These are phyloP conservation scores for Eulemur macaco DNA, from an alignment of 2,113 vertebrate genomes.

Conservation along the genomic window DNA sequence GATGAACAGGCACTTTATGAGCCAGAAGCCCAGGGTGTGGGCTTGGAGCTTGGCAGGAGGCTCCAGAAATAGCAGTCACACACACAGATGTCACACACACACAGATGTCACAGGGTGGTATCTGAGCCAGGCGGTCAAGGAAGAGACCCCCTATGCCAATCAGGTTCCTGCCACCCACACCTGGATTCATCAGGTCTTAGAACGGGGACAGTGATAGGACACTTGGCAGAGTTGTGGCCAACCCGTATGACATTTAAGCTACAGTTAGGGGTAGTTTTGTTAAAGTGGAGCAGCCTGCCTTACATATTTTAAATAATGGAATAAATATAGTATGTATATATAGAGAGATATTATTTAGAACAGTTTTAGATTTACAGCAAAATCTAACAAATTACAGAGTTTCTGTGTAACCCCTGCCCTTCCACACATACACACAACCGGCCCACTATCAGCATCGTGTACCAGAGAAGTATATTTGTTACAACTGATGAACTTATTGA, in stretches of 20 bases:
- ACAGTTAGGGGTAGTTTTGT: not conserved
- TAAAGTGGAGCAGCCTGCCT: not conserved
- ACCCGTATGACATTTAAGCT: not conserved
- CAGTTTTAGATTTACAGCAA: not conserved
- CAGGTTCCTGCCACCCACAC: not conserved
- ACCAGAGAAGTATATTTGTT: not conserved
- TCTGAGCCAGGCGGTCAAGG: not conserved
- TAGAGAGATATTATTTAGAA: not conserved
- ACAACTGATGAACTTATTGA: not conserved
- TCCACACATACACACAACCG: too few relatives aligned
- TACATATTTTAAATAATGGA: not conserved
- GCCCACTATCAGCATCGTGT: not conserved
- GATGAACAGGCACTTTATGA: not conserved
- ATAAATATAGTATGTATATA: too few relatives aligned
- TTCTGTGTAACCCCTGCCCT: not conserved
- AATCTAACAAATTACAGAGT: not conserved
- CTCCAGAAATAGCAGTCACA: constrained; percentile 13
- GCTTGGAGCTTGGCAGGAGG: not conserved
- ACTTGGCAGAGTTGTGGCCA: not conserved
- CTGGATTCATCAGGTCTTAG: not conserved
- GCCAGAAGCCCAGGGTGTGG: not conserved
- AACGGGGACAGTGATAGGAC: not conserved
- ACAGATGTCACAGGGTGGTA: not conserved
- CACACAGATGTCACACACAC: not conserved
- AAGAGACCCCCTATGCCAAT: not conserved